Evolutionary conservation across 2,797 vertebrate genomes (phyloP), one percentile per base, ranked within the genome.

Genomic region (Gymnocypris eckloni): DNA sequence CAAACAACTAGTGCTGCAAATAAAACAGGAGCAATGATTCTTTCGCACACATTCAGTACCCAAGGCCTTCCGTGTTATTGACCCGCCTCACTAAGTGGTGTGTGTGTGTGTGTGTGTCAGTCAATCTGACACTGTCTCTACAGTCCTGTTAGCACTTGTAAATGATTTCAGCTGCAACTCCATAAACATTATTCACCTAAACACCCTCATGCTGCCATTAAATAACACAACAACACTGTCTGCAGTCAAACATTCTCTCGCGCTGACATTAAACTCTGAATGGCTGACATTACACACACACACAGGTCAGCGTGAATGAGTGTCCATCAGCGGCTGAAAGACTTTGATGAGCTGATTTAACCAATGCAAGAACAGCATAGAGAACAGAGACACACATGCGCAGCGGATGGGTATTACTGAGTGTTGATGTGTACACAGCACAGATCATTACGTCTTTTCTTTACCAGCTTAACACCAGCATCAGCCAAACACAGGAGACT

Each of bases 101-200:
- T 52, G 28, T 37, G 33, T 28, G 28, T 75, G 28, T 75, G 64
- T 50, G 33, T 56, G 28, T 75, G 72, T 84, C 88, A 78, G 82
- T 88, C 72, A 84, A 69, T 72, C 81, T 70, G 64, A 85, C 67
- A 76, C 73, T 16, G 79, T 87, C 88, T 81, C 81, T 43, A 20
- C n/a, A 78, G 90, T 48, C 83, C 87, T 81, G 72, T 92, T 90
- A 89, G 50, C 86, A 79, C 79, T 59, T 88, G n/a, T 87, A 77
- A 92, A 91, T 89, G 52, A 90, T 88, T 92, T 80, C 80, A 88
- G 77, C 80, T 89, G 84, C 84, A 83, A 71, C 75, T 71, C 22
- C 37, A 56, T 54, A 41, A 82, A 82, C 66, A 56, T 71, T 25
- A 70, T 41, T 82, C 67, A 56, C 41, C 33, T 22, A 70, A 70